Percentiles rank a stretch among this genome's conserved stretches.
phyloP scores from a whole-genome alignment of 2,888 invertebrate species.

The Odontothrips loti region DNA sequence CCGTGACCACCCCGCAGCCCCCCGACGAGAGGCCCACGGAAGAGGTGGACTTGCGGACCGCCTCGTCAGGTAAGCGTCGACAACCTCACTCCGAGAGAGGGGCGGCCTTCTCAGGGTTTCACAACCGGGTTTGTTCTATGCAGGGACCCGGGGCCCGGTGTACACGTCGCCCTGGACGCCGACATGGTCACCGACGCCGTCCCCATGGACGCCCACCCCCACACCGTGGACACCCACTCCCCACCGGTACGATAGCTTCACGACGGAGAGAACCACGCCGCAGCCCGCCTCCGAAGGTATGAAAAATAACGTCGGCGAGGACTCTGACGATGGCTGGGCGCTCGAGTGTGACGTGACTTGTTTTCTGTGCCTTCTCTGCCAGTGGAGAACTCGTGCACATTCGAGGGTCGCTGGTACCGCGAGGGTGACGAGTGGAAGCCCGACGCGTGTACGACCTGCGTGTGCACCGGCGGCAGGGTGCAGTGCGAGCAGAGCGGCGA shows the following conservation, averaged over 20 bases:
- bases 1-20: not conserved
- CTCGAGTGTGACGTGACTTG: slow-evolving; percentile 21
- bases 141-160: slow-evolving; percentile 6
- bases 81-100: too few species aligned
- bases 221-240: not conserved
- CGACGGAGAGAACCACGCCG: not conserved
- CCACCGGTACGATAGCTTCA: not conserved
- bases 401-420: slow-evolving; percentile 58
- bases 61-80: not conserved
- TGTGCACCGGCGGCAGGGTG: slow-evolving; percentile 62
- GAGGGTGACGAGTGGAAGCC: slow-evolving; percentile 67
- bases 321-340: too few species aligned
- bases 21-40: not conserved
- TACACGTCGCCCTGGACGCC: slow-evolving; percentile 18
- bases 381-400: slow-evolving; percentile 48
- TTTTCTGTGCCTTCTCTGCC: not conserved
- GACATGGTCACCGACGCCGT: slow-evolving; percentile 7
- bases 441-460: slow-evolving; percentile 68
- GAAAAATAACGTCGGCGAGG: too few species aligned
- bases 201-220: not conserved
- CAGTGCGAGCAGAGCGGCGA: slow-evolving; percentile 51
- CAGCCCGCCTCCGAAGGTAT: not conserved
- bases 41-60: not conserved
- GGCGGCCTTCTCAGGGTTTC: too few species aligned
- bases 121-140: too few species aligned